Conservation (phyloP, 2,888 invertebrate genomes). For the Tenthredo livida region DNA sequence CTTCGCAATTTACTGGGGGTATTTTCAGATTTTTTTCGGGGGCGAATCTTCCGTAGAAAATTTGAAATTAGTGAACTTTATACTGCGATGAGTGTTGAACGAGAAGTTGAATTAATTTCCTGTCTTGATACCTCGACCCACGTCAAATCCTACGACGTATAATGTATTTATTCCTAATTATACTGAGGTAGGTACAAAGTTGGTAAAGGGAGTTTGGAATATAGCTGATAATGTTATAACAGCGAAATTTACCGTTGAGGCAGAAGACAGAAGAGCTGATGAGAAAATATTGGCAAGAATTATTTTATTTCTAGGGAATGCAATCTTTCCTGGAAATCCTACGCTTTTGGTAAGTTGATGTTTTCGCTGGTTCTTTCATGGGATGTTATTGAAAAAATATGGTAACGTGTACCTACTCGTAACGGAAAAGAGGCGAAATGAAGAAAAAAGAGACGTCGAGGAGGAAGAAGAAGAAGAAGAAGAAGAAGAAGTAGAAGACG, state of each 20-base stretch:
- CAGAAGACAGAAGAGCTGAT: background rate
- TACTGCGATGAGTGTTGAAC: background rate
- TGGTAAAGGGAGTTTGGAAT: background rate
- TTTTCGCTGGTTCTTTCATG: conserved; percentile 31
- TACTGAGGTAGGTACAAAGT: background rate
- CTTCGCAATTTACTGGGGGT: background rate
- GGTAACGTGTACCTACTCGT: conserved; percentile 22
- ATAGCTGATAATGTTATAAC: background rate
- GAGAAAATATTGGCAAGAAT: background rate
- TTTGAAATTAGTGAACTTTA: background rate
- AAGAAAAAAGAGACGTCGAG: background rate
- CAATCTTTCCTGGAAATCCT: background rate
- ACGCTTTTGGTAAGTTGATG: conserved; percentile 11
- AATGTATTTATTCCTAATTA: conserved; percentile 17
- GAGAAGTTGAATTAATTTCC: conserved; percentile 13
- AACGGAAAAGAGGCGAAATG: background rate
- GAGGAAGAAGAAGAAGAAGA: background rate
- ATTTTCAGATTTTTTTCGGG: background rate
- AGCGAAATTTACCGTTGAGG: background rate
- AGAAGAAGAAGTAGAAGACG: background rate
- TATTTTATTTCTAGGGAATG: background rate
- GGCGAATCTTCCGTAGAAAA: background rate
- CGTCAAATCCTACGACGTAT: background rate
- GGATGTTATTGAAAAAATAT: conserved; percentile 40
- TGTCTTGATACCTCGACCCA: background rate